Evolutionary conservation across 1,140 invertebrate genomes (phyloP).

Genomic region (Antheraea pernyi): DNA sequence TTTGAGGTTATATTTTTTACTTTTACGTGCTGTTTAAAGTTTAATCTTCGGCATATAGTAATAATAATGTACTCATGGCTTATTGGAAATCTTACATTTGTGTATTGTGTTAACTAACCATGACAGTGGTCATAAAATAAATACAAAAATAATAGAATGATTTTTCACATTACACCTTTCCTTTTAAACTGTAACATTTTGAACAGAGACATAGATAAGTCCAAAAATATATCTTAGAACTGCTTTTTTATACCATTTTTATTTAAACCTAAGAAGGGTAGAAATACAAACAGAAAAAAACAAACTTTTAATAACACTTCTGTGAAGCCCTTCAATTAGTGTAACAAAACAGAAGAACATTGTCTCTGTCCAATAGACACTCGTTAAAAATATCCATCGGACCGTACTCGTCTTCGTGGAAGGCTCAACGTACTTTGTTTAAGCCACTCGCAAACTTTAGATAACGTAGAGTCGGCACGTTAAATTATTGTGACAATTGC

Average conservation of each 20-base stretch:
- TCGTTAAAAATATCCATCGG: constrained; percentile 59
- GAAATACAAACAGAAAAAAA: background rate
- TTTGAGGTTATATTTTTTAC: too few relatives aligned
- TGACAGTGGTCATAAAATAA: too few relatives aligned
- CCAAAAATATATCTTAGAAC: too few relatives aligned
- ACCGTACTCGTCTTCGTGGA: constrained; percentile 33
- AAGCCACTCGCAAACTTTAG: constrained; percentile 34
- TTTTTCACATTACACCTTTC: too few relatives aligned
- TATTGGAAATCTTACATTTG: too few relatives aligned
- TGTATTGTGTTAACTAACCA: too few relatives aligned
- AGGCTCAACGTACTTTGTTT: constrained; percentile 30
- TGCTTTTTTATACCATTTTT: background rate
- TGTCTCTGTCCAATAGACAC: constrained; percentile 37
- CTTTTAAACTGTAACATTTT: too few relatives aligned
- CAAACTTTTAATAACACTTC: background rate
- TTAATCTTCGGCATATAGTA: too few relatives aligned
- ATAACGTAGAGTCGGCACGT: constrained; percentile 35
- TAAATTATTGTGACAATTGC: background rate
- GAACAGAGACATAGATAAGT: too few relatives aligned
- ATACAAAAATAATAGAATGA: too few relatives aligned
- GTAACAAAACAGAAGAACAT: constrained; percentile 22
- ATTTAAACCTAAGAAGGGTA: background rate
- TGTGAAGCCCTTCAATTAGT: background rate
- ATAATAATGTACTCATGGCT: too few relatives aligned
- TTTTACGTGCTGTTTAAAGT: too few relatives aligned